Conservation (phyloP, 2,888 invertebrate genomes). For the Eubasilissa splendida region DNA sequence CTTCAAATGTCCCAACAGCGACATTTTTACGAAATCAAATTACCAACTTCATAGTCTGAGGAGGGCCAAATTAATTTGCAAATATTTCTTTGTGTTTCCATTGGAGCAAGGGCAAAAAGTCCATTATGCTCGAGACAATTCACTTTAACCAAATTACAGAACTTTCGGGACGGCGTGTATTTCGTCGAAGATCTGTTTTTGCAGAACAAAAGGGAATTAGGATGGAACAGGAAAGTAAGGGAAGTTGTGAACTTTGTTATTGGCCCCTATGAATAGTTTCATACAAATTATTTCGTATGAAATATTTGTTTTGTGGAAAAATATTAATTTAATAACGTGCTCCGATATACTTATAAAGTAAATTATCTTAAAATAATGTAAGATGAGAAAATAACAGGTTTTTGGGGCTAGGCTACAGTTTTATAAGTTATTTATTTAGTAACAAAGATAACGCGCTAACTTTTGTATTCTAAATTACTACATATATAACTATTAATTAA, state of each 20-base stretch:
- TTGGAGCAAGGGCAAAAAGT: conserved; percentile 33
- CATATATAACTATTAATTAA: too few relatives aligned
- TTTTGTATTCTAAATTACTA: too few relatives aligned
- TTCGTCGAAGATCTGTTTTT: conserved; percentile 20
- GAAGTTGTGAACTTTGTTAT: conserved; percentile 20
- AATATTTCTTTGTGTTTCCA: conserved; percentile 41
- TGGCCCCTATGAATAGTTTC: conserved; percentile 25
- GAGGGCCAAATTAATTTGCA: conserved; percentile 37
- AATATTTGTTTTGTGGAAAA: not conserved
- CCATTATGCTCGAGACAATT: conserved; percentile 37
- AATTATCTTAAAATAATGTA: too few relatives aligned
- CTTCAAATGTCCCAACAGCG: not conserved
- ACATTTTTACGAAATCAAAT: conserved; percentile 35
- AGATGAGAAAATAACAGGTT: too few relatives aligned
- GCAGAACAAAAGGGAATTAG: conserved; percentile 29
- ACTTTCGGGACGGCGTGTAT: conserved; percentile 24
- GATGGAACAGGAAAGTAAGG: conserved; percentile 4
- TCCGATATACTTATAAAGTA: too few relatives aligned
- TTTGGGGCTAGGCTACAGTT: too few relatives aligned
- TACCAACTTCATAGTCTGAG: conserved; percentile 36
- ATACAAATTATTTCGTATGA: conserved; percentile 3
- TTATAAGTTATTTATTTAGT: too few relatives aligned
- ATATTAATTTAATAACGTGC: not conserved
- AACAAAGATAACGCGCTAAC: too few relatives aligned
- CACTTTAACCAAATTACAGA: conserved; percentile 38